A percentile compares a stretch with the other conserved stretches of the same genome.
Evolutionary conservation across 2,888 invertebrate genomes (phyloP).

Genomic region (Germaria angustata): DNA sequence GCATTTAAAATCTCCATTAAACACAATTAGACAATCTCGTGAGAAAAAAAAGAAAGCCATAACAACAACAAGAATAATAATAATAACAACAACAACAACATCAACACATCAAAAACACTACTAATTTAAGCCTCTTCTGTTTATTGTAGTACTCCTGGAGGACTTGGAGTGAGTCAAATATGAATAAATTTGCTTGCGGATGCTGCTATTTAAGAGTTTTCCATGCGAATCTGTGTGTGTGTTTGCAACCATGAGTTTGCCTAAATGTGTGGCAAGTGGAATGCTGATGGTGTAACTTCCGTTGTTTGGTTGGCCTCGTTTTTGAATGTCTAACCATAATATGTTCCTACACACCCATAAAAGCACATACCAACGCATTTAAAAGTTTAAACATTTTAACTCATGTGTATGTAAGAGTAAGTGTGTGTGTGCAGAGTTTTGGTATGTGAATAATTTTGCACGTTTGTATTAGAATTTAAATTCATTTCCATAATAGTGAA

Average conservation of each 20-base stretch:
- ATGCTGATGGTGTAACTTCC: constrained; percentile 64
- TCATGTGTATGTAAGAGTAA: not conserved
- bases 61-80: too few species aligned
- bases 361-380: not conserved
- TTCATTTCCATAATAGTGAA: constrained; percentile 35
- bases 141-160: constrained; percentile 11
- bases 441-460: constrained; percentile 55
- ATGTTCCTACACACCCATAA: constrained; percentile 10
- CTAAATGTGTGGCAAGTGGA: constrained; percentile 36
- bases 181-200: constrained; percentile 36
- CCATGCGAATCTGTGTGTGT: not conserved
- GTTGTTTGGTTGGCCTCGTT: constrained; percentile 58
- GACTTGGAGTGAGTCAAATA: constrained; percentile 12
- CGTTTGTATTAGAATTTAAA: constrained; percentile 62
- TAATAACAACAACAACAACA: constrained; percentile 32
- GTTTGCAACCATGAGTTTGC: not conserved
- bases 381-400: not conserved
- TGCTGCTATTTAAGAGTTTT: constrained; percentile 48
- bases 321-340: constrained; percentile 54
- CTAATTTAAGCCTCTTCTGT: constrained; percentile 43
- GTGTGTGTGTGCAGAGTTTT: constrained; percentile 7
- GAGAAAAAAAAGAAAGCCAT: constrained; percentile 34
- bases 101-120: constrained; percentile 40
- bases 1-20: constrained; percentile 63
- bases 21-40: constrained; percentile 62